Evolutionary conservation across 2,888 invertebrate genomes (phyloP).

Genomic region (Diarsia dahlii): DNA sequence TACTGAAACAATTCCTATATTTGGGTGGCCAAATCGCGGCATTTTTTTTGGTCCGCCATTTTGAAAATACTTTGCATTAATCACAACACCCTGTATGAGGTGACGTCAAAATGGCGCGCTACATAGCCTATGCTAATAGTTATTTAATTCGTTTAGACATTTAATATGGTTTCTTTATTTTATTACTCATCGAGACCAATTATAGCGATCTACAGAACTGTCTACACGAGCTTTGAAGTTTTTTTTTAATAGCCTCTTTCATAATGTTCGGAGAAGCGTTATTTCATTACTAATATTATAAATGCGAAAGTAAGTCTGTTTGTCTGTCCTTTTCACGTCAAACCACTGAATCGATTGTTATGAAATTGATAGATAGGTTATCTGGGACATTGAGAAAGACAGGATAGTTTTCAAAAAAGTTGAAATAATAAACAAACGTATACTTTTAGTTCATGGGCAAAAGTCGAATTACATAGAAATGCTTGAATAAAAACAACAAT

Average conservation of each 20-base stretch:
- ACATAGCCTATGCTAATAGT: conserved; percentile 35
- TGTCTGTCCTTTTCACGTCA: not conserved
- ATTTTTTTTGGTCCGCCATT: conserved; percentile 21
- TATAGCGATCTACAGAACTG: conserved; percentile 26
- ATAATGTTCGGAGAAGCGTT: not conserved
- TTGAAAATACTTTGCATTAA: conserved; percentile 17
- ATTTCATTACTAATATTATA: not conserved
- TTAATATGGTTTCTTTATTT: conserved; percentile 42
- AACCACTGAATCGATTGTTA: not conserved
- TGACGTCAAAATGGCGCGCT: conserved; percentile 38
- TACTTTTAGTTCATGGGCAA: no score
- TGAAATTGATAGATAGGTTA: not conserved
- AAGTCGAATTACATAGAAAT: no score
- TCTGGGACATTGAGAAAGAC: no score
- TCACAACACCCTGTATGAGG: conserved; percentile 29
- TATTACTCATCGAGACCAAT: conserved; percentile 29
- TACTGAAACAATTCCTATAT: conserved; percentile 24
- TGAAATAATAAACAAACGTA: no score
- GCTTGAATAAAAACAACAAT: no score
- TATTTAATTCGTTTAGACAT: conserved; percentile 48
- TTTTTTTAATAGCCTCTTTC: not conserved
- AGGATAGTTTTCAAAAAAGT: no score
- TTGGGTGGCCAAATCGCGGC: conserved; percentile 31
- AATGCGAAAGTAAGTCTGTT: not conserved
- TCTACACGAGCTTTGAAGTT: conserved; percentile 19